Conservation (phyloP, 2,797 vertebrate species). For the Megalops cyprinoides region DNA sequence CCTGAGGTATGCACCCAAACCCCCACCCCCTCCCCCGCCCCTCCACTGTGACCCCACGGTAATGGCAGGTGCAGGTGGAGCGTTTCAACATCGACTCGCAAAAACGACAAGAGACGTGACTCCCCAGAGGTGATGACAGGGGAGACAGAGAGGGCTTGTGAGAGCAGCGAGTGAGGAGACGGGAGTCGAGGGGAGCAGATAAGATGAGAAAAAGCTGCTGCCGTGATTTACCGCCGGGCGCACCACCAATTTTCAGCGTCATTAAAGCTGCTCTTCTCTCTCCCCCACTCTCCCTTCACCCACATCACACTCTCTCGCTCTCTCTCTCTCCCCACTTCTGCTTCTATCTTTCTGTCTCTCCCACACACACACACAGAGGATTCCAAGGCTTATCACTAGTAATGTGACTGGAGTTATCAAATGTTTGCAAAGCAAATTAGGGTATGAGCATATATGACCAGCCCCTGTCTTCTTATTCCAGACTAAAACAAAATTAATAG, state of each 20-base stretch:
- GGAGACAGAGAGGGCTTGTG: neutral
- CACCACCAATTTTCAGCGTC: slow-evolving; percentile 19
- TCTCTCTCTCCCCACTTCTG: slow-evolving; percentile 34
- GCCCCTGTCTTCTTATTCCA: no score
- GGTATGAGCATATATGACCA: no score
- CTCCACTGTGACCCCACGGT: neutral
- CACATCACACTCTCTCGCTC: neutral
- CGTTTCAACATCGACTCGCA: no score
- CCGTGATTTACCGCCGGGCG: slow-evolving; percentile 8
- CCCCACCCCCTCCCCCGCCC: neutral
- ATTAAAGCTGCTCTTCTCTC: slow-evolving; percentile 20
- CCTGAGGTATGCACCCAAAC: slow-evolving; percentile 54
- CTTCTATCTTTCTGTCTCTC: neutral
- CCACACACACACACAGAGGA: no score
- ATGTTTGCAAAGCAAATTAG: no score
- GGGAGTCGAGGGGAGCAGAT: slow-evolving; percentile 15
- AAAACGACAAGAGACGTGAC: no score
- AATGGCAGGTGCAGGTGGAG: no score
- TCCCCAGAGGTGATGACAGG: neutral
- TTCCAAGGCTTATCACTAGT: no score
- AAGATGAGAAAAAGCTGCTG: neutral
- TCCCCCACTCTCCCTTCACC: no score
- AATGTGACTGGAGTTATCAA: no score
- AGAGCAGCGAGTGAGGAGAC: slow-evolving; percentile 1
- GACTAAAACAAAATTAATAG: no score